These are phyloP conservation scores for Diploptera punctata DNA, from an alignment of 2,888 invertebrate species.

Conservation along the genomic window DNA sequence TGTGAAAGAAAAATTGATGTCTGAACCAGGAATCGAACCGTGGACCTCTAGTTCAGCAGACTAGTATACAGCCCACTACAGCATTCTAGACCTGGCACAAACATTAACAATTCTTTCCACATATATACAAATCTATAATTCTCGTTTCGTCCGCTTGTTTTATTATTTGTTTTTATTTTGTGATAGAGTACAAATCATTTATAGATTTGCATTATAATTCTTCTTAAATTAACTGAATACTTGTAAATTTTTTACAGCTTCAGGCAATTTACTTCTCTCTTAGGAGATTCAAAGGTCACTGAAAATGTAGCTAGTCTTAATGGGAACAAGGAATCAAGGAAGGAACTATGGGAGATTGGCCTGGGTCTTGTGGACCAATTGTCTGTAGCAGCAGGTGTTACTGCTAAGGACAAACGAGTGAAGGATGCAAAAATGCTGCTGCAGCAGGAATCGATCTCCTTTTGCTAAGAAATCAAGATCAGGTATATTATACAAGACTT, in stretches of 20 bases:
- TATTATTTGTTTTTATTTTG: not conserved
- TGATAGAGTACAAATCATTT: too few relatives aligned
- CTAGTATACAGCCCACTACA: too few relatives aligned
- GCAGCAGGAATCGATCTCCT: conserved; percentile 33
- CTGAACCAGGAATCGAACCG: too few relatives aligned
- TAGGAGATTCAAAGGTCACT: conserved; percentile 33
- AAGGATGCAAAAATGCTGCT: conserved; percentile 76
- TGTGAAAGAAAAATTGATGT: too few relatives aligned
- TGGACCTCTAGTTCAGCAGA: too few relatives aligned
- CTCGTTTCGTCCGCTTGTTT: too few relatives aligned
- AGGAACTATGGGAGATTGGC: conserved; percentile 42
- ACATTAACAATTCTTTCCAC: too few relatives aligned
- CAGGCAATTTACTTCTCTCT: conserved; percentile 36
- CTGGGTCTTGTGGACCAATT: conserved; percentile 60
- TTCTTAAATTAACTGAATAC: too few relatives aligned
- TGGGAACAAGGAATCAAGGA: conserved; percentile 29
- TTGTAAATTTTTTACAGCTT: conserved; percentile 24
- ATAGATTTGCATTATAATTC: too few relatives aligned
- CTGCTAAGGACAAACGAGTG: conserved; percentile 87
- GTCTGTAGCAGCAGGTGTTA: conserved; percentile 85
- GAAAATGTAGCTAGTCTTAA: not conserved
- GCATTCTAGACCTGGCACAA: too few relatives aligned
- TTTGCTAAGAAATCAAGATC: conserved; percentile 42
- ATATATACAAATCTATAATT: too few relatives aligned
- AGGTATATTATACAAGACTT: too few relatives aligned